These are phyloP conservation scores for Mimas tiliae DNA, from an alignment of 2,888 invertebrate genomes.

Conservation along the genomic window DNA sequence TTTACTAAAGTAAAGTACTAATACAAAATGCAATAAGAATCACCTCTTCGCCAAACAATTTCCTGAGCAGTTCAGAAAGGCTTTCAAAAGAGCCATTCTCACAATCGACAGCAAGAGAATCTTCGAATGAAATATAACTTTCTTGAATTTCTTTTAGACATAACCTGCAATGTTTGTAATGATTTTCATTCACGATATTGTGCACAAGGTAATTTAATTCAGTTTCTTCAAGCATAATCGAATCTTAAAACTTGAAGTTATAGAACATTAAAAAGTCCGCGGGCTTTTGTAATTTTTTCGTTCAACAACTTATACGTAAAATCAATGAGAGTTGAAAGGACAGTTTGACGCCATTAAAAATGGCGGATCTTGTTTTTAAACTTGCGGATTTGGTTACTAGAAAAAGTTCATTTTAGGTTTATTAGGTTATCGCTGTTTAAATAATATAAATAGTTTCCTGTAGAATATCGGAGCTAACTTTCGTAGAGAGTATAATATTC, in stretches of 20 bases:
- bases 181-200: slow-evolving; percentile 63
- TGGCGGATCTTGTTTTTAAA: slow-evolving; percentile 12
- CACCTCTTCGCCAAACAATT: slow-evolving; percentile 59
- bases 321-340: not conserved
- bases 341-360: slow-evolving; percentile 25
- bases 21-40: slow-evolving; percentile 30
- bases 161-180: slow-evolving; percentile 74
- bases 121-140: slow-evolving; percentile 62
- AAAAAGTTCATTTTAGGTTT: too few relatives aligned
- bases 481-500: too few relatives aligned
- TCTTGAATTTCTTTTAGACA: slow-evolving; percentile 60
- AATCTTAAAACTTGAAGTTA: slow-evolving; percentile 28
- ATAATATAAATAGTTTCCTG: too few relatives aligned
- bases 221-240: slow-evolving; percentile 48
- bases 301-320: slow-evolving; percentile 57
- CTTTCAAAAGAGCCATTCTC: slow-evolving; percentile 42
- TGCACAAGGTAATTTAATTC: slow-evolving; percentile 61
- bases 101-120: slow-evolving; percentile 54
- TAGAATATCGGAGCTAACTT: too few relatives aligned
- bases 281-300: slow-evolving; percentile 64
- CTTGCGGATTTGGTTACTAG: too few relatives aligned
- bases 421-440: too few relatives aligned
- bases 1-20: too few relatives aligned
- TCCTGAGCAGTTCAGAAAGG: slow-evolving; percentile 51
- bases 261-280: slow-evolving; percentile 48